These are phyloP conservation scores for Syngnathoides biaculeatus DNA, from an alignment of 2,113 vertebrate species.

Conservation along the genomic window DNA sequence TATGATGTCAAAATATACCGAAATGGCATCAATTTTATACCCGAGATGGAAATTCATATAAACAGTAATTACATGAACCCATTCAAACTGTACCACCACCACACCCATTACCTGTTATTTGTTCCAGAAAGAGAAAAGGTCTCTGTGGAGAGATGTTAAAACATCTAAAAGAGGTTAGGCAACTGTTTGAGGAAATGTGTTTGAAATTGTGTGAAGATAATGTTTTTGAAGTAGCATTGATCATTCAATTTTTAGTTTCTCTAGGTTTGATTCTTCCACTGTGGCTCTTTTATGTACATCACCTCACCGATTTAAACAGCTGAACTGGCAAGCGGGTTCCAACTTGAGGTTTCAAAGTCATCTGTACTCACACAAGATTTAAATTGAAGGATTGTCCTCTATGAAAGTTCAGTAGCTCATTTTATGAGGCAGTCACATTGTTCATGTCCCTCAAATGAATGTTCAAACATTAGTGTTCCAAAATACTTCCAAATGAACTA, in stretches of 20 bases:
- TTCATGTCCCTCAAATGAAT: constrained; percentile 10
- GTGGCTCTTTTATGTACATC: neutral
- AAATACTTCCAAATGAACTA: neutral
- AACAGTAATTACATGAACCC: no score
- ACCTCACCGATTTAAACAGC: neutral
- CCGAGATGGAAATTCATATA: no score
- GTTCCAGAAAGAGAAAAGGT: neutral
- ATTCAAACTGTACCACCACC: neutral
- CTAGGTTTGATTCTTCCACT: neutral
- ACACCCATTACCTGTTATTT: neutral
- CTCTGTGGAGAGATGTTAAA: neutral
- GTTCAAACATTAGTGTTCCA: constrained; percentile 5
- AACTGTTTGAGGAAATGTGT: neutral
- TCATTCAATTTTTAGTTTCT: neutral
- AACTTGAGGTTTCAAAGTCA: neutral
- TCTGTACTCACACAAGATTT: neutral
- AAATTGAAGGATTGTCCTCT: neutral
- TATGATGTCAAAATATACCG: no score
- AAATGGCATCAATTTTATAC: no score
- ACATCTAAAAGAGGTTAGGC: neutral
- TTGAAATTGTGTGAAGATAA: neutral
- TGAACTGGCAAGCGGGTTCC: neutral
- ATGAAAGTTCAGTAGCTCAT: neutral
- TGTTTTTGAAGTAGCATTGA: neutral
- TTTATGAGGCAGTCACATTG: constrained; percentile 1